A percentile compares a stretch with the other conserved stretches of the same genome.
Conservation (phyloP, 35 echinoderm and acorn worm species). For the Holothuria glaberrima region DNA sequence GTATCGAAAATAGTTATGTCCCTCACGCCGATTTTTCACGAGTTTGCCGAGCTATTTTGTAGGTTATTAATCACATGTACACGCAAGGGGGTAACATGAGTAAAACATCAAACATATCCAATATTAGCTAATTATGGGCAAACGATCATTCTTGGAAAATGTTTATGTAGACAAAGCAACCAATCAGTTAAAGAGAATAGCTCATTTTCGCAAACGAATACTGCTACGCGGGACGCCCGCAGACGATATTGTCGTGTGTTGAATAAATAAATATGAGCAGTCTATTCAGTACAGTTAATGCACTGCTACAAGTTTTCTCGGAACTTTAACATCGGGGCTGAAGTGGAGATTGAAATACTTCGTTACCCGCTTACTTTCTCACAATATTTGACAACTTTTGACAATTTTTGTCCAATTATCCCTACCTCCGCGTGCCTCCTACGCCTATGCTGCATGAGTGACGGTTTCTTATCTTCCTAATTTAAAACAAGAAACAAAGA, state of each 20-base stretch:
- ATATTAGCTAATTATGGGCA: constrained; percentile 6
- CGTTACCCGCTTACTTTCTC: neutral
- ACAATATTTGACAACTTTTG: constrained; percentile 12
- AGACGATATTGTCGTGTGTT: neutral
- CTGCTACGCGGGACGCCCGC: neutral
- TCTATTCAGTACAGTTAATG: neutral
- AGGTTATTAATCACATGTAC: neutral
- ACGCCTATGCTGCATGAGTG: constrained; percentile 20
- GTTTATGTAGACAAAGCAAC: constrained; percentile 20
- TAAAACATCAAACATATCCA: constrained; percentile 17
- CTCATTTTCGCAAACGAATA: neutral
- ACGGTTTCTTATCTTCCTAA: neutral
- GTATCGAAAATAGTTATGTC: neutral
- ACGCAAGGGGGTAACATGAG: constrained; percentile 15
- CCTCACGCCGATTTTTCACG: neutral
- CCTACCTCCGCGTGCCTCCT: neutral
- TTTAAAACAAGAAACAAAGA: constrained; percentile 32
- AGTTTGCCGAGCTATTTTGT: neutral
- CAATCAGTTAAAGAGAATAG: neutral
- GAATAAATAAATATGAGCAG: constrained; percentile 26
- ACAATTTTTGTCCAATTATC: constrained; percentile 17
- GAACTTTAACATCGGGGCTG: neutral
- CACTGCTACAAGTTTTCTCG: constrained; percentile 26
- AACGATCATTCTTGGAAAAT: neutral
- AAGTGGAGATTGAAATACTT: neutral